phyloP scores from a whole-genome alignment of 2,888 invertebrate genomes.

The Macrosoma leucophasiata region DNA sequence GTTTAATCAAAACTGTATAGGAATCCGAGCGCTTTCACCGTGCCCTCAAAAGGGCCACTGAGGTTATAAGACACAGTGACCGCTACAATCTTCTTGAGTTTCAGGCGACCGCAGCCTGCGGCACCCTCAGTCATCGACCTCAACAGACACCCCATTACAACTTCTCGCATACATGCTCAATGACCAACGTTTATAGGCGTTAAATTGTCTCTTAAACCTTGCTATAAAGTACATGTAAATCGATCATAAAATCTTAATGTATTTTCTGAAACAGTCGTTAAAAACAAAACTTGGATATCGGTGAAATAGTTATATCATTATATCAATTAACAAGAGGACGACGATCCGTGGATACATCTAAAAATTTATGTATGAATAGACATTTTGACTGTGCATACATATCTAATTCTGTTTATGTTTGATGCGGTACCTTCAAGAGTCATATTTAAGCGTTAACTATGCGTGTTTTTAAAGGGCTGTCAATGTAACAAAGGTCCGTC shows the following conservation, averaged over 20 bases:
- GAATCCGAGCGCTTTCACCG: too few species aligned
- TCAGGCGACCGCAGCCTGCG: slow-evolving; percentile 55
- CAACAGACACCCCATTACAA: slow-evolving; percentile 49
- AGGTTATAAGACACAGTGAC: slow-evolving; percentile 37
- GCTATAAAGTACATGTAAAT: too few species aligned
- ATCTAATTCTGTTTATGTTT: slow-evolving; percentile 32
- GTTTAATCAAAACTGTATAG: too few species aligned
- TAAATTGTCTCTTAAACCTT: slow-evolving; percentile 53
- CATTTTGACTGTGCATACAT: slow-evolving; percentile 11
- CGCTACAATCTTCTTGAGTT: slow-evolving; percentile 56
- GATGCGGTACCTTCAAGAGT: slow-evolving; percentile 52
- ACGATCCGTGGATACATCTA: slow-evolving; percentile 51
- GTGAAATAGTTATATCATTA: too few species aligned
- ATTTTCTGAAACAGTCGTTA: too few species aligned
- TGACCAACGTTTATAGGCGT: slow-evolving; percentile 56
- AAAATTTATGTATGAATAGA: slow-evolving; percentile 49
- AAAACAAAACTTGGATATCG: too few species aligned
- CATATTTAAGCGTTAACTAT: slow-evolving; percentile 64
- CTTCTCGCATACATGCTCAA: slow-evolving; percentile 39
- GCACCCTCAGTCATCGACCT: slow-evolving; percentile 56
- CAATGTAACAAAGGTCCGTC: slow-evolving; percentile 65
- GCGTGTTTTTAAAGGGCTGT: slow-evolving; percentile 63
- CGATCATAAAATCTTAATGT: too few species aligned
- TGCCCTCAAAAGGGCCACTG: too few species aligned
- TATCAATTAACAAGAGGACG: too few species aligned